Conservation (phyloP, 2,113 vertebrate species). For the Coracopsis vasa region DNA sequence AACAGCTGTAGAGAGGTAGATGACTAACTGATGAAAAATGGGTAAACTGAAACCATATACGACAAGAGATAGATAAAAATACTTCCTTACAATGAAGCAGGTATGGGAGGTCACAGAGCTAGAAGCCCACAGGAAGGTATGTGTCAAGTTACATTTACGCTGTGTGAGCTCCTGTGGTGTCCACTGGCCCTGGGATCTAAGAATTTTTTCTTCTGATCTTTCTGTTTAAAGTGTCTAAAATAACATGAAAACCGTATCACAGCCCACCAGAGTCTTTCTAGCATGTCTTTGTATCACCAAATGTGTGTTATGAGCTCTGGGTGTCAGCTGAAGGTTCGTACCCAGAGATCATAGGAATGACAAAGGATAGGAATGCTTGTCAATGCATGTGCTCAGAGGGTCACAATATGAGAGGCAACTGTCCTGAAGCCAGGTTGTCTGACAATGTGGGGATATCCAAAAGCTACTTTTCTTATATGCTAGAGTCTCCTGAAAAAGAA, state of each 20-base stretch:
- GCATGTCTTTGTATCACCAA: neutral
- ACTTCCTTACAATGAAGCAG: neutral
- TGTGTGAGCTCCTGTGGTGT: neutral
- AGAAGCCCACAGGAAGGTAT: neutral
- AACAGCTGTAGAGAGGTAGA: neutral
- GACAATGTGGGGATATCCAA: neutral
- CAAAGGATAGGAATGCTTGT: neutral
- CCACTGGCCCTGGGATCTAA: neutral
- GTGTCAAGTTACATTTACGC: neutral
- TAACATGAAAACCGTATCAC: neutral
- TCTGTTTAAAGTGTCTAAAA: neutral
- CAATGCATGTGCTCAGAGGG: neutral
- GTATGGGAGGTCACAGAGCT: neutral
- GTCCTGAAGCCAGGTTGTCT: neutral
- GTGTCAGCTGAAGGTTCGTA: neutral
- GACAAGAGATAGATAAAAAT: neutral
- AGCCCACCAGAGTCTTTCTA: neutral
- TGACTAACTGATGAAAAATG: neutral
- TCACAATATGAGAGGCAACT: rapidly evolving
- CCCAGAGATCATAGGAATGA: neutral
- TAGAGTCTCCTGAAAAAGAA: neutral
- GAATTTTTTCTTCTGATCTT: neutral
- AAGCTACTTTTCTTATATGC: neutral
- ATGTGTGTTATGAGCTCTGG: neutral
- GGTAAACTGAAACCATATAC: neutral